Evolutionary conservation across 2,888 invertebrate genomes (phyloP).

Genomic region (Panopea generosa): DNA sequence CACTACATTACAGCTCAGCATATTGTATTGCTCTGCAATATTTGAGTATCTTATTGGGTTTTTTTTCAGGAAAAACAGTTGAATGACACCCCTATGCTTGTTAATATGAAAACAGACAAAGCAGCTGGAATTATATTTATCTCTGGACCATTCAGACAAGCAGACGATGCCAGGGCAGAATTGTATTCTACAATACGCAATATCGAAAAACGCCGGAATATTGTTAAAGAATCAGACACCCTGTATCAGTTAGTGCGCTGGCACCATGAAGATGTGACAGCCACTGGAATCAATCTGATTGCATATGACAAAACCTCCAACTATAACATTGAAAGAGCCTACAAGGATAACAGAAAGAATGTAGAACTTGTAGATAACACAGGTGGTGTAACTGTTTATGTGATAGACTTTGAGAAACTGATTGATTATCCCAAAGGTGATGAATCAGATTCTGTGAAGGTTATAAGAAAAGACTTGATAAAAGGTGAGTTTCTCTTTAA

Average conservation of each 20-base stretch:
- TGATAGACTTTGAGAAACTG: constrained; percentile 49
- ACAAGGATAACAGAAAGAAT: constrained; percentile 26
- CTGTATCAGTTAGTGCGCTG: constrained; percentile 37
- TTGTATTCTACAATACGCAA: constrained; percentile 31
- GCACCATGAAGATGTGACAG: constrained; percentile 45
- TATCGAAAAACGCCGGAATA: constrained; percentile 16
- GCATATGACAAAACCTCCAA: constrained; percentile 42
- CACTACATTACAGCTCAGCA: too few species aligned
- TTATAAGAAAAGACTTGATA: constrained; percentile 59
- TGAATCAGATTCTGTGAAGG: constrained; percentile 32
- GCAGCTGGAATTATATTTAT: constrained; percentile 36
- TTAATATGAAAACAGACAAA: constrained; percentile 47
- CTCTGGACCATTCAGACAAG: constrained; percentile 47
- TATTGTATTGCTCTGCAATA: too few species aligned
- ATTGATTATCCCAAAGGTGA: constrained; percentile 51
- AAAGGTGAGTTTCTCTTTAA: constrained; percentile 43
- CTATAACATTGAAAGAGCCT: constrained; percentile 57
- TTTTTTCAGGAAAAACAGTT: constrained; percentile 25
- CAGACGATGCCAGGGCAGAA: constrained; percentile 36
- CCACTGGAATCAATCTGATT: constrained; percentile 1
- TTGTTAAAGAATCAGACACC: constrained; percentile 22
- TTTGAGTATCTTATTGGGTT: too few species aligned
- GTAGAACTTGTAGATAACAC: constrained; percentile 35
- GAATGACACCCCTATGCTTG: constrained; percentile 17
- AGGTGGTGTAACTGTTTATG: constrained; percentile 15